Evolutionary conservation across 2,113 vertebrate species (phyloP).

Genomic region (Platichthys flesus): DNA sequence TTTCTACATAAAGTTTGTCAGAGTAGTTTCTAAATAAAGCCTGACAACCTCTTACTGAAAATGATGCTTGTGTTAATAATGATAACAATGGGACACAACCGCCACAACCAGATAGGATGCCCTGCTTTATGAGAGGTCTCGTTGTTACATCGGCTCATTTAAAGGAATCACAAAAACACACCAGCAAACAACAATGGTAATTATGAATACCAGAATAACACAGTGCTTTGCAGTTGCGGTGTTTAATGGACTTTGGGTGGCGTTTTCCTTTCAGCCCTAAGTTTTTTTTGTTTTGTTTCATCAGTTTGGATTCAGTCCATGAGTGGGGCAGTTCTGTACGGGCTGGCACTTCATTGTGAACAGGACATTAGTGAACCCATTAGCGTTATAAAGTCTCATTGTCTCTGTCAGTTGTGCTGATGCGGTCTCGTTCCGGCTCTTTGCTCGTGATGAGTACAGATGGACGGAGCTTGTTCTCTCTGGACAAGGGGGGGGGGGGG

Average conservation of each 20-base stretch:
- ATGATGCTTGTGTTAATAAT: background rate
- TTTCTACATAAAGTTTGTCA: background rate
- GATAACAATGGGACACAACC: background rate
- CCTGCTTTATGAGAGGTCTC: background rate
- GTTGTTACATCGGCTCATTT: background rate
- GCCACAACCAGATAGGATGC: background rate
- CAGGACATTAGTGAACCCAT: constrained; percentile 58
- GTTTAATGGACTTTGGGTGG: background rate
- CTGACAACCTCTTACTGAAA: background rate
- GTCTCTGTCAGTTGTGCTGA: constrained; percentile 77
- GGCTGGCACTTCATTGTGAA: constrained; percentile 45
- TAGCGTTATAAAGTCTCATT: constrained; percentile 74
- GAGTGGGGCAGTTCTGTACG: constrained; percentile 5
- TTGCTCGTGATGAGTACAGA: constrained; percentile 72
- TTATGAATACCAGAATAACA: background rate
- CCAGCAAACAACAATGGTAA: background rate
- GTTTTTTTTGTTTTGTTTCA: constrained; percentile 3
- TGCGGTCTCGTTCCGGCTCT: constrained; percentile 72
- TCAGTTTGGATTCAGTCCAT: constrained; percentile 25
- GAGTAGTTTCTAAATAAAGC: background rate
- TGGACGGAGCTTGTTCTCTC: constrained; percentile 67
- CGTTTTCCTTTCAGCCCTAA: constrained; percentile 8
- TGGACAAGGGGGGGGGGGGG: constrained; percentile 43
- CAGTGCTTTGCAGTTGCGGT: background rate
- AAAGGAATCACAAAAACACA: background rate